Conservation (phyloP, 2,113 vertebrate species). For the Takifugu bimaculatus region DNA sequence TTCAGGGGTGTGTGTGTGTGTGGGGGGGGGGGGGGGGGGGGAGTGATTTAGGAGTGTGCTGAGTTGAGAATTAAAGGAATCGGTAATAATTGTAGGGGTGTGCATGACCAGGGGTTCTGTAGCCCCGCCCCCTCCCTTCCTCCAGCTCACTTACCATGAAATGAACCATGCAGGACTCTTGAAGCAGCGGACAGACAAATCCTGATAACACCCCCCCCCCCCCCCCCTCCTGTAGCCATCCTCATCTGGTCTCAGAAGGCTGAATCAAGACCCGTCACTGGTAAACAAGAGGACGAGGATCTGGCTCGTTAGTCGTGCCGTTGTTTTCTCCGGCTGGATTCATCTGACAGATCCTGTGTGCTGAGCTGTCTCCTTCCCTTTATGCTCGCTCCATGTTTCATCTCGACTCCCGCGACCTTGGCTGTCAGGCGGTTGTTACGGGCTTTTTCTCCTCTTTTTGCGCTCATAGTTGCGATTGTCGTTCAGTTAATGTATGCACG, state of each 20-base stretch:
- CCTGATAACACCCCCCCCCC: constrained; percentile 62
- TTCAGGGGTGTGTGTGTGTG: constrained; percentile 5
- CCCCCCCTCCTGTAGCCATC: neutral
- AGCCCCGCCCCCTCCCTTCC: constrained; percentile 22
- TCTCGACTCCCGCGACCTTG: constrained; percentile 54
- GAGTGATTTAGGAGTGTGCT: constrained; percentile 44
- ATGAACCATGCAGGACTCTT: constrained; percentile 64
- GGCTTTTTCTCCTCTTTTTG: constrained; percentile 39
- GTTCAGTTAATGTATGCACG: constrained; percentile 64
- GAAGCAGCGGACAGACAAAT: constrained; percentile 67
- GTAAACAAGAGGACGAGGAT: constrained; percentile 53
- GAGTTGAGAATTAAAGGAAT: constrained; percentile 54
- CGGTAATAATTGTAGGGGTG: constrained; percentile 53
- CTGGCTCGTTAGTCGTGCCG: constrained; percentile 47
- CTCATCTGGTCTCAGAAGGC: constrained; percentile 6
- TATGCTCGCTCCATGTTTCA: constrained; percentile 36
- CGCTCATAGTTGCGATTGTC: constrained; percentile 57
- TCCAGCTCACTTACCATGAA: constrained; percentile 69
- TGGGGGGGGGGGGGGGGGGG: neutral
- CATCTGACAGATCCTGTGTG: constrained; percentile 48
- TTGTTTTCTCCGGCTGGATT: constrained; percentile 31
- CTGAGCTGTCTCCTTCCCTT: constrained; percentile 44
- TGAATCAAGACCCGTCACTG: constrained; percentile 45
- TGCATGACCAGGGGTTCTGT: constrained; percentile 67
- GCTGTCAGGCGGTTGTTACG: constrained; percentile 33